Base-by-base conservation (phyloP, 2,797 vertebrate species). In the Enteromius anoplus region DNA sequence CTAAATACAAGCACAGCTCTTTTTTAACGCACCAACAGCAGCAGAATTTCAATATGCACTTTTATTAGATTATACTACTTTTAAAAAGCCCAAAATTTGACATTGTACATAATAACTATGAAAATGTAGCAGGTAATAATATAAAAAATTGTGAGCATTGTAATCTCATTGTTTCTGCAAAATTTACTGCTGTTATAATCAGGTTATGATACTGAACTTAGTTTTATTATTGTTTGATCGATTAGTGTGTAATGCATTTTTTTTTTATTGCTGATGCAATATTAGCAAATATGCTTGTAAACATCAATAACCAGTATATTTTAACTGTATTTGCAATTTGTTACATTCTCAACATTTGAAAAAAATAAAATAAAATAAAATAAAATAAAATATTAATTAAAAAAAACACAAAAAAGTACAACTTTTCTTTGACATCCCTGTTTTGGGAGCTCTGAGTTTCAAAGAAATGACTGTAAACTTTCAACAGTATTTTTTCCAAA, bases 1-100 rank as follows among this genome's bases (percentile, higher is more conserved):
- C 42, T 83, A 84, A 86, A 78, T 72, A 53, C 21, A 15, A 42
- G 55, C 4, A 21, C n/a, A 19, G 29, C 45, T 78, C 26, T 40
- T 62, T 70, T 42, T 76, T 65, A 19, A 45, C 23, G 1, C 23
- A 23, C 5, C 75, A 77, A 77, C 37, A 32, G 40, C 23, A 42
- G 21, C 23, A 49, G 8, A 32, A 19, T 32, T 51, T 53, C 5
- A 34, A 34, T 12, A 51, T 51, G 10, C 40, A 72, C 19, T 32
- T 34, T 32, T 51, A 51, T 72, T 51, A 49, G 47, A 34, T 72
- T 72, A 32, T 32, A 49, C 47, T 51, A 29, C 23, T 49, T 29
- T 49, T 5, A 71, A 49, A 49, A 11, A 9, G 26, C 15, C 26
- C 0, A 21, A 10, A 51, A 21, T 21, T 32, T 3, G 0, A 6